Conservation (phyloP, 2,113 vertebrate species). For the Alligator sinensis region DNA sequence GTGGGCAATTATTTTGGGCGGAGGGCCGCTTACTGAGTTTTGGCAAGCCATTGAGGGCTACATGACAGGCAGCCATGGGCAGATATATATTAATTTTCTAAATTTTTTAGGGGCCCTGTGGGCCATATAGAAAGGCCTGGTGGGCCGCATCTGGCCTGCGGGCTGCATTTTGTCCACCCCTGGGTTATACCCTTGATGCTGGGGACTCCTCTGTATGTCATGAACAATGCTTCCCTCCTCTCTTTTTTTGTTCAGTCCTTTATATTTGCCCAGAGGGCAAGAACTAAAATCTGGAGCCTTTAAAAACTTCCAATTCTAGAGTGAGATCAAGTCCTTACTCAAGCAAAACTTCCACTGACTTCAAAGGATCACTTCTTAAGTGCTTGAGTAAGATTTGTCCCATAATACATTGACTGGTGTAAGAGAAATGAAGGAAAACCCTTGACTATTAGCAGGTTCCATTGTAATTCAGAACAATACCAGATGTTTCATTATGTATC, state of each 20-base stretch:
- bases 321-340: neutral
- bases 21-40: no score
- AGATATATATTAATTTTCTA: no score
- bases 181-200: no score
- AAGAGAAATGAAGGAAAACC: constrained; percentile 35
- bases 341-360: neutral
- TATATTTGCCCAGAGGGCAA: neutral
- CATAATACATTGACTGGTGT: neutral
- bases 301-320: neutral
- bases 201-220: neutral
- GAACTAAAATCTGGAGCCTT: neutral
- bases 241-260: neutral
- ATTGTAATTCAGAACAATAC: constrained; percentile 62
- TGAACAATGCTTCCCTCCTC: neutral
- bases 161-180: no score
- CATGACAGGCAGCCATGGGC: no score
- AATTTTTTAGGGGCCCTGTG: no score
- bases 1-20: no score
- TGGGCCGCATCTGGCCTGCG: no score
- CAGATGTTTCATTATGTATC: constrained; percentile 74
- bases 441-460: constrained; percentile 39
- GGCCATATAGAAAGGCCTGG: no score
- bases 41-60: no score
- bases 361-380: constrained; percentile 10
- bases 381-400: neutral